Conservation (phyloP, 2,797 vertebrate genomes). For the Betta splendens region DNA sequence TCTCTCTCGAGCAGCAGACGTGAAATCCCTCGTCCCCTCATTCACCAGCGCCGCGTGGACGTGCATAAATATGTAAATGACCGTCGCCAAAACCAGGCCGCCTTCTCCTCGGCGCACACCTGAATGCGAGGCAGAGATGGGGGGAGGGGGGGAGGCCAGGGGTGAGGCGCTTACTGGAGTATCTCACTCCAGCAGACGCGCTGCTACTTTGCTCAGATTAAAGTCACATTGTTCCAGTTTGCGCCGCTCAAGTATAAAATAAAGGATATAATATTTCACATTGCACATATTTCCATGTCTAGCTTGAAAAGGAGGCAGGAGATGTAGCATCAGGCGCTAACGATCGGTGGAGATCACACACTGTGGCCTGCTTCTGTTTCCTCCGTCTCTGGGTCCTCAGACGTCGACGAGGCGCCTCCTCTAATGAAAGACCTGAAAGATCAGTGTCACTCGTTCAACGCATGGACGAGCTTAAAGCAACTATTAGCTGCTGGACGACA, state of each 20-base stretch:
- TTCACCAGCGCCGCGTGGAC: slow-evolving; percentile 30
- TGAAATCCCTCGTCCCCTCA: slow-evolving; percentile 39
- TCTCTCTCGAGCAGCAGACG: slow-evolving; percentile 19
- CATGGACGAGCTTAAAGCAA: no score
- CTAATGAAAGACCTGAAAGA: no score
- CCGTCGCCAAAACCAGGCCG: slow-evolving; percentile 59
- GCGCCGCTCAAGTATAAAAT: slow-evolving; percentile 4
- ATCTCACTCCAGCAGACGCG: slow-evolving; percentile 47
- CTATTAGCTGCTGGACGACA: no score
- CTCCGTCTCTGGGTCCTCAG: no score
- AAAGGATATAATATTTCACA: background rate
- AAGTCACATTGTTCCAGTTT: slow-evolving; percentile 38
- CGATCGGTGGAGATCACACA: no score
- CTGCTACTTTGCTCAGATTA: slow-evolving; percentile 41
- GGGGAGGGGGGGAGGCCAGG: slow-evolving; percentile 32
- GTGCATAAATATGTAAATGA: slow-evolving; percentile 56
- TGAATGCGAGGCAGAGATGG: slow-evolving; percentile 50
- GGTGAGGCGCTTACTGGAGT: slow-evolving; percentile 49
- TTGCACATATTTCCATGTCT: background rate
- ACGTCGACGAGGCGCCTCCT: no score
- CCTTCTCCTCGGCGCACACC: slow-evolving; percentile 60
- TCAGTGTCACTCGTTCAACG: no score
- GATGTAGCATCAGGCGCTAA: no score
- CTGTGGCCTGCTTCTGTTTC: no score
- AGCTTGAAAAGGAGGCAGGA: no score